Conservation (phyloP, 1,140 invertebrate genomes). For the Drosophila bifasciata region DNA sequence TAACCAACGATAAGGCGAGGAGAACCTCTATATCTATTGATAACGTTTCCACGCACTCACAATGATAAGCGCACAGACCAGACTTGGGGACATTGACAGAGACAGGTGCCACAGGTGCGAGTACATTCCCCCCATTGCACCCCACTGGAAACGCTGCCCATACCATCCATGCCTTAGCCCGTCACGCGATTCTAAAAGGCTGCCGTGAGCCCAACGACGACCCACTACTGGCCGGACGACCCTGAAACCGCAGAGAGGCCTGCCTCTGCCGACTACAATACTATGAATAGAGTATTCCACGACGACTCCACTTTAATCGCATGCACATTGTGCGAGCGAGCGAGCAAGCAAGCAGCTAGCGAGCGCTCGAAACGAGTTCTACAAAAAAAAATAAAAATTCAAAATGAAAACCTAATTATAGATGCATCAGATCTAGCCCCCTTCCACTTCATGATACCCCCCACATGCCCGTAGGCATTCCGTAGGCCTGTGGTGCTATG, state of each 20-base stretch:
- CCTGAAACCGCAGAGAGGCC: slow-evolving; percentile 11
- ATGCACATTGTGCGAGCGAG: not conserved
- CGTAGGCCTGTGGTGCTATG: not conserved
- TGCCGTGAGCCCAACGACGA: slow-evolving; percentile 33
- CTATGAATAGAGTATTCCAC: too few species aligned
- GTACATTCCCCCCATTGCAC: not conserved
- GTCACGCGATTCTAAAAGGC: slow-evolving; percentile 48
- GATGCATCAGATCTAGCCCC: not conserved
- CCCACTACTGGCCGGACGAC: slow-evolving; percentile 7
- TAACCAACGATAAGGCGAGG: slow-evolving; percentile 23
- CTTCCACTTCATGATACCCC: not conserved
- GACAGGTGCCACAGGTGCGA: not conserved
- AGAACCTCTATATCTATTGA: slow-evolving; percentile 39
- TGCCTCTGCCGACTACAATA: too few species aligned
- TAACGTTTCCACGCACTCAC: slow-evolving; percentile 33
- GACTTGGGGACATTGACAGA: slow-evolving; percentile 23
- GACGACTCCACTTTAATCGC: slow-evolving; percentile 16
- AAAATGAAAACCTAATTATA: slow-evolving; percentile 25
- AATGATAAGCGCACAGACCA: slow-evolving; percentile 36
- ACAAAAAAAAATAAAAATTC: slow-evolving; percentile 14
- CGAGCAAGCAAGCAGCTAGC: too few species aligned
- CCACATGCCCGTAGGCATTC: not conserved
- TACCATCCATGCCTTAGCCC: not conserved
- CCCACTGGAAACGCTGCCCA: not conserved
- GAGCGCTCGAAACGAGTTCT: slow-evolving; percentile 54